Percentiles rank a stretch among this genome's conserved stretches.
These are phyloP conservation scores for Dasypogon diadema DNA, from an alignment of 2,888 invertebrate genomes.

Conservation along the genomic window DNA sequence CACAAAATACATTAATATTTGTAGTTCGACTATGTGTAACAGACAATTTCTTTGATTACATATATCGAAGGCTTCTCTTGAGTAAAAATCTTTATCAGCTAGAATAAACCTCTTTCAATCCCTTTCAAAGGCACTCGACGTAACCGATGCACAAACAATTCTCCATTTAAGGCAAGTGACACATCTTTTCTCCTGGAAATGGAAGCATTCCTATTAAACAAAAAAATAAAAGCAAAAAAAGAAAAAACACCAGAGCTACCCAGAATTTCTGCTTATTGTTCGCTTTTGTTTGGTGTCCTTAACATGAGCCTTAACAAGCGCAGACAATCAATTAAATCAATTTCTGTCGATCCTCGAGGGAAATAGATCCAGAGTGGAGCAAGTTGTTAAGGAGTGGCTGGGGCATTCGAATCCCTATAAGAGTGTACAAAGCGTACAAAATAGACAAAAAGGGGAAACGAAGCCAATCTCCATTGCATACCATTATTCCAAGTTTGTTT, in stretches of 20 bases:
- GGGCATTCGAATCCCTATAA: neutral
- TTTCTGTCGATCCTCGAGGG: slow-evolving; percentile 39
- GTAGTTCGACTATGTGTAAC: no score
- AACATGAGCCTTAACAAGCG: slow-evolving; percentile 40
- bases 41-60: no score
- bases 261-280: slow-evolving; percentile 36
- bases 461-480: slow-evolving; percentile 38
- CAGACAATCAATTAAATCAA: slow-evolving; percentile 50
- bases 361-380: neutral
- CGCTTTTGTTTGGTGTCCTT: slow-evolving; percentile 43
- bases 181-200: slow-evolving; percentile 22
- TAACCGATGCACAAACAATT: slow-evolving; percentile 22
- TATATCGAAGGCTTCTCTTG: no score
- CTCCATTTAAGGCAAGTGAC: slow-evolving; percentile 42
- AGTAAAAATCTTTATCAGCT: no score
- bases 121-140: slow-evolving; percentile 4
- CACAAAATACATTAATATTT: no score
- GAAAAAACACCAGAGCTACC: slow-evolving; percentile 25
- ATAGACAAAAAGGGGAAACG: neutral
- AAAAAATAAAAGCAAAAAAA: no score
- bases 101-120: no score
- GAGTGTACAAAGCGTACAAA: neutral
- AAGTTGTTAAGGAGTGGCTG: slow-evolving; percentile 17
- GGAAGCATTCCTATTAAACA: neutral
- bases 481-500: slow-evolving; percentile 38